These are phyloP conservation scores for Onychostruthus taczanowskii DNA, from an alignment of 2,113 vertebrate species.

Conservation along the genomic window DNA sequence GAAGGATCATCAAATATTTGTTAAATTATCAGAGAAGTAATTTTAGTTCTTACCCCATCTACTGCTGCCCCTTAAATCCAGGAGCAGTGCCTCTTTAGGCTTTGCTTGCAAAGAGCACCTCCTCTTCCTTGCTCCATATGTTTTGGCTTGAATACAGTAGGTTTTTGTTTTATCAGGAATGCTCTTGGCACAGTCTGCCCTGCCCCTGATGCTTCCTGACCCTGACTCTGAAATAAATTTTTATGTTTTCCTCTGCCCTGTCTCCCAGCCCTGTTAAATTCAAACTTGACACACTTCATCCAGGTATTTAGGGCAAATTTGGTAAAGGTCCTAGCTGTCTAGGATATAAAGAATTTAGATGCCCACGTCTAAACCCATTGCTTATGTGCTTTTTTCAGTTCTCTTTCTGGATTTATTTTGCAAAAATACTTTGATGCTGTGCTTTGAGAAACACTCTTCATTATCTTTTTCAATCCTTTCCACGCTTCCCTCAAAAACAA, in stretches of 20 bases:
- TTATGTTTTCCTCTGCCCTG: not conserved
- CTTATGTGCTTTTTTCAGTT: not conserved
- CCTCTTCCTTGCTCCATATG: not conserved
- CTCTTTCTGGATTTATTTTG: not conserved
- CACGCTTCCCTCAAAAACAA: not conserved
- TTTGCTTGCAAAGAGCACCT: not conserved
- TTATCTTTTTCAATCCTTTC: not conserved
- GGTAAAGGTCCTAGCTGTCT: not conserved
- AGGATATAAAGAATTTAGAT: not conserved
- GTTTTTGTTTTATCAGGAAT: not conserved
- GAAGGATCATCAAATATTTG: not conserved
- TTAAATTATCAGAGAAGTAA: not conserved
- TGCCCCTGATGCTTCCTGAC: not conserved
- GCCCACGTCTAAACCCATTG: not conserved
- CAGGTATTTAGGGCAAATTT: not conserved
- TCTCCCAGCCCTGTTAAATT: not conserved
- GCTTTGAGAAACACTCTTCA: not conserved
- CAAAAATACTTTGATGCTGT: not conserved
- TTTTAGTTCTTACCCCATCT: not conserved
- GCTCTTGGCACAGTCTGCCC: not conserved
- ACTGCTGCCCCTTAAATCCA: not conserved
- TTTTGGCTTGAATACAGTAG: not conserved
- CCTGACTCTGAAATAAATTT: not conserved
- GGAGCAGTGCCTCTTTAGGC: not conserved
- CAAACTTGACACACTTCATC: not conserved